A percentile compares a stretch with the other conserved stretches of the same genome.
These are phyloP conservation scores for Nycticryphes semicollaris DNA, from an alignment of 2,113 vertebrate species.

Conservation along the genomic window DNA sequence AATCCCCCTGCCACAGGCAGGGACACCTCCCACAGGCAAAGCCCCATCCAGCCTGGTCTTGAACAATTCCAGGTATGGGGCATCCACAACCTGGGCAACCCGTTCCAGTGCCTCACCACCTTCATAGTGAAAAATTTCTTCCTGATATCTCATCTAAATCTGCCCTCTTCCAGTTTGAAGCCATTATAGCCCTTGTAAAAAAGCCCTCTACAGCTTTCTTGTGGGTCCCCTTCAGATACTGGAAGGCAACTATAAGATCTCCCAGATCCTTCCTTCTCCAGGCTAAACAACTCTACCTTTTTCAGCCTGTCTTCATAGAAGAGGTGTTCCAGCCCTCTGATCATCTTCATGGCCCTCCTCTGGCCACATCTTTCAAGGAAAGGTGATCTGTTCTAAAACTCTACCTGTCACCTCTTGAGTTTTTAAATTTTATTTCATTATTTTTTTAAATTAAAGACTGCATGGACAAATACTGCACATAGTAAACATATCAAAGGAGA, in stretches of 20 bases:
- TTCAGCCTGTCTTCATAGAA: background rate
- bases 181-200: background rate
- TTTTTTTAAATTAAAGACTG: background rate
- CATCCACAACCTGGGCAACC: background rate
- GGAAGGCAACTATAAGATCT: background rate
- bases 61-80: too few relatives aligned
- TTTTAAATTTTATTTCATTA: background rate
- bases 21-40: background rate
- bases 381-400: background rate
- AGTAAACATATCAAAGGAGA: background rate
- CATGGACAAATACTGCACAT: background rate
- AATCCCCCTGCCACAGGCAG: background rate
- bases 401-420: background rate
- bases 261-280: background rate
- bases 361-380: background rate
- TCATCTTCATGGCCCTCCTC: background rate
- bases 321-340: background rate
- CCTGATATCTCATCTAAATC: background rate
- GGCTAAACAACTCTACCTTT: background rate
- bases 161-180: background rate
- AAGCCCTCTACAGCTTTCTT: background rate
- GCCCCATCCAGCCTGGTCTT: background rate
- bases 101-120: background rate
- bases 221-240: background rate
- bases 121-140: background rate